Base-by-base conservation (phyloP, 2,888 invertebrate genomes). In the Horisme vitalbata region DNA sequence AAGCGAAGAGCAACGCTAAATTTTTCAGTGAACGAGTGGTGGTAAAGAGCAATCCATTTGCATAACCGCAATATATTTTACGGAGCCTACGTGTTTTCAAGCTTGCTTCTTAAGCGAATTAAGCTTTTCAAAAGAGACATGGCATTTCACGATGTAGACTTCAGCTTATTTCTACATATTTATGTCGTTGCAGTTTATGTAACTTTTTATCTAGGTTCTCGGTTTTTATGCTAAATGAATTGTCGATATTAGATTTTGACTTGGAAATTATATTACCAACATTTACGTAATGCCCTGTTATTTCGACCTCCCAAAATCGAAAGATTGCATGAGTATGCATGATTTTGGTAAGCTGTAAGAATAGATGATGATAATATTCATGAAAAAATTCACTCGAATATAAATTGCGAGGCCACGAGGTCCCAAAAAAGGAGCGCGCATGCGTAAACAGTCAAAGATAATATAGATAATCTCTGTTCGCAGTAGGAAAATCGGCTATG, bases 21-120 rank as follows among this genome's bases (percentile, higher is more conserved):
- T 66, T 66, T 70, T 68, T 65, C 44, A 52, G 37, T 59, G 45
- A 65, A 71, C 63, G 57, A 52, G 46, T 41, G 50, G 45, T 55
- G 59, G 55, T 65, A 58, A 55, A 57, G 57, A 45, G 41, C 43
- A 34, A 34, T 43, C 37, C 37, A 43, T 51, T 45, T 49, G 38
- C 44, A 44, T 49, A 31, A 44, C 39, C 13, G 35, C 39, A 18
- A 18, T 18, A 18, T 18, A 18, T 49, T 49, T 44, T 49, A 49
- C 35, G 31, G 12, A 32, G 35, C 32, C 31, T 32, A 3, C 14
- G 28, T 32, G 11, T 32, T 36, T 30, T 31, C 23, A 41, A 14
- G 12, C 27, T 23, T 36, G 9, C 10, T n/a, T n/a, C n/a, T n/a
- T 12, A 30, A 4, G 7, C 32, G 27, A 45, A 2, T 38, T 24